Evolutionary conservation across 2,113 vertebrate genomes (phyloP).

Genomic region (Puffinus mauretanicus): DNA sequence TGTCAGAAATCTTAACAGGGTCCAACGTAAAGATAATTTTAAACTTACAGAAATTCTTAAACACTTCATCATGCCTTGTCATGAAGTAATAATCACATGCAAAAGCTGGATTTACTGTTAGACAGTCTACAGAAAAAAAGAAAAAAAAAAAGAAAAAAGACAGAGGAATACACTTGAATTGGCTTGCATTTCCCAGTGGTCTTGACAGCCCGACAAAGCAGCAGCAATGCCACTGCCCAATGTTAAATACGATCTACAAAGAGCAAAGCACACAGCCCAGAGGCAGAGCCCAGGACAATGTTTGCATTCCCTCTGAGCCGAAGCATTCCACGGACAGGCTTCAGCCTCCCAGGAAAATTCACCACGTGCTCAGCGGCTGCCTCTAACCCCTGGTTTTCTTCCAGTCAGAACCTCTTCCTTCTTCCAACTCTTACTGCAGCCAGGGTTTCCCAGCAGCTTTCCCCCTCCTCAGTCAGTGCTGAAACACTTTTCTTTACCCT

Average conservation of each 20-base stretch:
- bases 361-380: background rate
- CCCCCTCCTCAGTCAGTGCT: background rate
- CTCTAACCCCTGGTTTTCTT: background rate
- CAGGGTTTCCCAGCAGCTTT: background rate
- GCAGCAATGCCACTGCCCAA: background rate
- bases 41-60: slow-evolving; percentile 58
- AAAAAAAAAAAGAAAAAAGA: background rate
- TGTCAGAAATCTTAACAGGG: slow-evolving; percentile 60
- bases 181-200: background rate
- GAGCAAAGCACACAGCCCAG: background rate
- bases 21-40: slow-evolving; percentile 48
- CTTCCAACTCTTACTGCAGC: background rate
- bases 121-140: background rate
- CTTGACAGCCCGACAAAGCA: background rate
- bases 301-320: background rate
- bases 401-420: background rate
- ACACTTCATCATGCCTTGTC: slow-evolving; percentile 1
- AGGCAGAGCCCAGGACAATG: slow-evolving; percentile 7
- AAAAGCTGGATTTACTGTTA: slow-evolving; percentile 18
- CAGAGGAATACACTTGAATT: background rate
- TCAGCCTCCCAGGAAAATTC: slow-evolving; percentile 16
- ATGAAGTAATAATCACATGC: background rate
- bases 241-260: background rate
- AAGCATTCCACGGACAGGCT: background rate
- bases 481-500: background rate